phyloP scores from a whole-genome alignment of 2,888 invertebrate genomes.

The Drosophila prostipennis region DNA sequence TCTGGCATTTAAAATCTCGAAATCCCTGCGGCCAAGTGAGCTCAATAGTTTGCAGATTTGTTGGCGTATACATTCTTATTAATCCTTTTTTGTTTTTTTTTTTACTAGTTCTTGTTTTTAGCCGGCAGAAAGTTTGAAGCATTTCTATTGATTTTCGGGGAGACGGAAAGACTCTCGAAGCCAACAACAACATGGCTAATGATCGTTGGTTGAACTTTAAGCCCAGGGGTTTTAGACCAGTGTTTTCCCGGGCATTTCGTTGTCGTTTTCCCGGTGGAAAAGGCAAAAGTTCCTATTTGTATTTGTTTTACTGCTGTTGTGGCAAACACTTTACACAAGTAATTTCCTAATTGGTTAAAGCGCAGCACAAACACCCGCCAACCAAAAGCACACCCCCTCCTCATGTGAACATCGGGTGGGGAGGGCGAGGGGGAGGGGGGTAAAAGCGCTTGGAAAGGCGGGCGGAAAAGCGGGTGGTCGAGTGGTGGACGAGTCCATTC shows the following conservation, averaged over 20 bases:
- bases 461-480: conserved; percentile 9
- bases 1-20: not conserved
- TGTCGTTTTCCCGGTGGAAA: conserved; percentile 6
- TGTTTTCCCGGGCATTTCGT: not conserved
- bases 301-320: conserved; percentile 20
- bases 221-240: conserved; percentile 5
- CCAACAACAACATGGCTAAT: conserved; percentile 29
- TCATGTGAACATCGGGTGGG: too few relatives aligned
- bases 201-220: conserved; percentile 37
- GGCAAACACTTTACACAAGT: conserved; percentile 54
- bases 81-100: not conserved
- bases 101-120: conserved; percentile 1
- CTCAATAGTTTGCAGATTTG: conserved; percentile 17
- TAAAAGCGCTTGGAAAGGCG: conserved; percentile 7
- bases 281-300: conserved; percentile 39
- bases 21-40: not conserved
- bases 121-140: conserved; percentile 40
- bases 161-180: conserved; percentile 3
- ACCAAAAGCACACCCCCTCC: conserved; percentile 13
- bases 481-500: conserved; percentile 21
- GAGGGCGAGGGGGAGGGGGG: too few relatives aligned
- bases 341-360: conserved; percentile 69
- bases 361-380: conserved; percentile 31
- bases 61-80: conserved; percentile 3
- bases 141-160: conserved; percentile 43